These are phyloP conservation scores for Pseudanteris insignis DNA, from an alignment of 2,888 invertebrate genomes.

Conservation along the genomic window DNA sequence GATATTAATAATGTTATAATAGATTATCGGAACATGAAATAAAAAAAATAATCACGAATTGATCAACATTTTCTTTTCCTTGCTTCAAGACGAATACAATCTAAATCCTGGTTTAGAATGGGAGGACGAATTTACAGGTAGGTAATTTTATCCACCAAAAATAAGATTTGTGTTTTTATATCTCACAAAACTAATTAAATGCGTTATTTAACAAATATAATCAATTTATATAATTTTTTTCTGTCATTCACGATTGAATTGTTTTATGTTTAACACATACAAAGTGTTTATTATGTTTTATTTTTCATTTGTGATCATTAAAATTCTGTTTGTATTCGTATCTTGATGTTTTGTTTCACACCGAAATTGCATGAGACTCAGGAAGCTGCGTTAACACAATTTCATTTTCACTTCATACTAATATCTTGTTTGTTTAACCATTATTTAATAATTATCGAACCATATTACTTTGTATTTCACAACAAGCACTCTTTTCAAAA, in stretches of 20 bases:
- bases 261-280: too few species aligned
- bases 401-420: constrained; percentile 43
- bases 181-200: constrained; percentile 3
- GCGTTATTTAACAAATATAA: too few species aligned
- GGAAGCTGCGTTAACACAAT: constrained; percentile 68
- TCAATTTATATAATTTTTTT: not conserved
- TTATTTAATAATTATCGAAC: too few species aligned
- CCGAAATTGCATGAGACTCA: constrained; percentile 62
- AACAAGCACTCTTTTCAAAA: too few species aligned
- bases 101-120: constrained; percentile 99
- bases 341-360: constrained; percentile 38
- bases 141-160: constrained; percentile 70
- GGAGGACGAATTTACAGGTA: constrained; percentile 99
- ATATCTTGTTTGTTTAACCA: too few species aligned
- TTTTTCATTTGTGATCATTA: constrained; percentile 5
- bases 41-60: constrained; percentile 63
- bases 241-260: not conserved
- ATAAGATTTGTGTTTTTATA: constrained; percentile 24
- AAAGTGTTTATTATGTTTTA: constrained; percentile 4
- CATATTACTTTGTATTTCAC: too few species aligned
- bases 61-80: constrained; percentile 69
- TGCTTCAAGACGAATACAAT: constrained; percentile 98
- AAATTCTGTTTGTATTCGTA: constrained; percentile 24
- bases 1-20: constrained; percentile 34
- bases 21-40: constrained; percentile 47